Conservation (phyloP, 2,113 vertebrate genomes). For the Melospiza melodia region DNA sequence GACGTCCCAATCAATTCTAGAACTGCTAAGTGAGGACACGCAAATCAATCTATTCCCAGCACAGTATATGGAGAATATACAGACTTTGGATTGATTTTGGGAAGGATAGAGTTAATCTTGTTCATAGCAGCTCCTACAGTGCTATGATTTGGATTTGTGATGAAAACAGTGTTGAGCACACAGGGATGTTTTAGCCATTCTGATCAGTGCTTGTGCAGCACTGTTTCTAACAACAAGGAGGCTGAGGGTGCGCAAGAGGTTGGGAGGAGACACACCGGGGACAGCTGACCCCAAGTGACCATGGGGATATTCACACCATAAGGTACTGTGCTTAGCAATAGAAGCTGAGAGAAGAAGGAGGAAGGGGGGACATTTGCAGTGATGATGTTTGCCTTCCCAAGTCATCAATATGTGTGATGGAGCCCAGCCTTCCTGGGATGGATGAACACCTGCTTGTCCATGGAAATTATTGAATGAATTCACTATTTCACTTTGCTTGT, state of each 20-base stretch:
- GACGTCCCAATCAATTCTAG: background rate
- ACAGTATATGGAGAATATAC: background rate
- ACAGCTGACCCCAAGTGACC: background rate
- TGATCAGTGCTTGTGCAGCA: background rate
- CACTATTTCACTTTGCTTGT: background rate
- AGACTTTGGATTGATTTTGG: background rate
- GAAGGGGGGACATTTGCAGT: background rate
- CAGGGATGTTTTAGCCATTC: background rate
- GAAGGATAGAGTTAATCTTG: background rate
- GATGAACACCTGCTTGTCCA: background rate
- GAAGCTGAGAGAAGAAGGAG: background rate
- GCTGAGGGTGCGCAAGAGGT: background rate
- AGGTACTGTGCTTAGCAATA: background rate
- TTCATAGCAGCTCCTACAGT: background rate
- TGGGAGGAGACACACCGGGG: background rate
- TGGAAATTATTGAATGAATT: fast-evolving
- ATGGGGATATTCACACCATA: background rate
- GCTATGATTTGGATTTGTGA: background rate
- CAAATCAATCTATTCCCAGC: background rate
- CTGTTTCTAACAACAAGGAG: fast-evolving
- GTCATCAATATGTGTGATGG: fast-evolving
- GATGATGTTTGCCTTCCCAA: fast-evolving
- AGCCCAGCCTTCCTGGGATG: background rate
- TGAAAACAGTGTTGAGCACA: background rate
- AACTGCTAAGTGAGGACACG: background rate